Evolutionary conservation across 1,140 invertebrate genomes (phyloP).

Genomic region (Bombus superbus): DNA sequence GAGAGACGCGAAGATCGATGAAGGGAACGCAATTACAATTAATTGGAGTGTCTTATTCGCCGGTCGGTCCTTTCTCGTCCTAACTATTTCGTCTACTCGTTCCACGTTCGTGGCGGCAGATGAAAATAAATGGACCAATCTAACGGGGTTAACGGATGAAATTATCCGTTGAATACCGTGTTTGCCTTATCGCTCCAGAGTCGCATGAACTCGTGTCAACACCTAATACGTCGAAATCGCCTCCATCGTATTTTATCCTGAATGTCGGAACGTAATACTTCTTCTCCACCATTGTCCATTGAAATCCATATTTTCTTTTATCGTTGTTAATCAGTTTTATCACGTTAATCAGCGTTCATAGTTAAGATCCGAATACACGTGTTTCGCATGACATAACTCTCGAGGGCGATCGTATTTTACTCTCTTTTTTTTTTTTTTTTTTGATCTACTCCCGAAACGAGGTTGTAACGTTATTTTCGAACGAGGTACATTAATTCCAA

Average conservation of each 20-base stretch:
- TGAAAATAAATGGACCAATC: slow-evolving; percentile 59
- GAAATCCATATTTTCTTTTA: not conserved
- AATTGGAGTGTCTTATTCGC: slow-evolving; percentile 50
- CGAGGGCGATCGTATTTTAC: not conserved
- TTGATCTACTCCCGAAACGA: not conserved
- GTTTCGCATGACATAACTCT: not conserved
- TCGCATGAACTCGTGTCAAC: not conserved
- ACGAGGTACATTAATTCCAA: slow-evolving; percentile 37
- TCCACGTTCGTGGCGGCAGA: slow-evolving; percentile 8
- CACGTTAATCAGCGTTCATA: not conserved
- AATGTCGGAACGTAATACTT: not conserved
- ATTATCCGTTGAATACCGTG: slow-evolving; percentile 54
- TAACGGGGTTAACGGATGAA: slow-evolving; percentile 60
- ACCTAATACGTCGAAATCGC: slow-evolving; percentile 1
- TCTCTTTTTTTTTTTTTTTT: not conserved
- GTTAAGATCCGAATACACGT: not conserved
- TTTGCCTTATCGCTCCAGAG: slow-evolving; percentile 1
- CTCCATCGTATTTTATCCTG: not conserved
- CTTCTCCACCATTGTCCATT: not conserved
- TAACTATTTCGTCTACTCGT: slow-evolving; percentile 27
- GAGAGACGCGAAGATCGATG: slow-evolving; percentile 53
- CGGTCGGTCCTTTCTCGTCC: not conserved
- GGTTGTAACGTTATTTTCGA: not conserved
- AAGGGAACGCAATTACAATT: slow-evolving; percentile 55
- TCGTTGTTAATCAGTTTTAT: not conserved